Base-by-base conservation (phyloP, 1,140 invertebrate species). In the Aphis craccivora region DNA sequence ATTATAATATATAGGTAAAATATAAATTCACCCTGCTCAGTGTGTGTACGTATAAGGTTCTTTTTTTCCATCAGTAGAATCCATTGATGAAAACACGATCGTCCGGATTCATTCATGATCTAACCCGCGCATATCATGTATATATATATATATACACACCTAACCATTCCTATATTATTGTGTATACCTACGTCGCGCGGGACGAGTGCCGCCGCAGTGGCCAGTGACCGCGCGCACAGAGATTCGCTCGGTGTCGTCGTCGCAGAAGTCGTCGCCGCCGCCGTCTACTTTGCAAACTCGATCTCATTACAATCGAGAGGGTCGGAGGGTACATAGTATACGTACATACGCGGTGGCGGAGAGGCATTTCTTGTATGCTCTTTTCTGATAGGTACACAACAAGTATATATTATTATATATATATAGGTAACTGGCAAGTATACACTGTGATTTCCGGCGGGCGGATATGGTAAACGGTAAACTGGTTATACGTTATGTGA, bases 381-480 rank as follows among this genome's bases (percentile, higher is more conserved):
- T 48, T 37, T 11, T n/a, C 90, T 60, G 30, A 76, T 76, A 35
- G 60, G 14, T 18, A 76, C 60, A n/a, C 60, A 20, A 76, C 60
- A 76, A n/a, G 60, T 76, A n/a, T 18, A 67, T 51, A 51, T 51
- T 51, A 18, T 51, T 51, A 51, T 51, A 45, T 55, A 55, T 30
- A 60, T n/a, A 67, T 67, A 76, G n/a, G 60, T 20, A 76, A 76
- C 55, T 14, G 40, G 37, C 30, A 45, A 43, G 43, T 76, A 6
- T 76, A 48, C 9, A 81, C 91, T n/a, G 91, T n/a, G 67, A 84
- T 93, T 93, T 93, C 91, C 91, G 91, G 91, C 40, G 91, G 91
- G 91, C 91, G 91, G 91, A 93, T 86, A 93, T 93, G 91, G 91
- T 93, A 93, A 93, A 93, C 91, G 91, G 91, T 86, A 55, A 93